These are phyloP conservation scores for Oryzias melastigma DNA, from an alignment of 2,113 vertebrate species.

Conservation along the genomic window DNA sequence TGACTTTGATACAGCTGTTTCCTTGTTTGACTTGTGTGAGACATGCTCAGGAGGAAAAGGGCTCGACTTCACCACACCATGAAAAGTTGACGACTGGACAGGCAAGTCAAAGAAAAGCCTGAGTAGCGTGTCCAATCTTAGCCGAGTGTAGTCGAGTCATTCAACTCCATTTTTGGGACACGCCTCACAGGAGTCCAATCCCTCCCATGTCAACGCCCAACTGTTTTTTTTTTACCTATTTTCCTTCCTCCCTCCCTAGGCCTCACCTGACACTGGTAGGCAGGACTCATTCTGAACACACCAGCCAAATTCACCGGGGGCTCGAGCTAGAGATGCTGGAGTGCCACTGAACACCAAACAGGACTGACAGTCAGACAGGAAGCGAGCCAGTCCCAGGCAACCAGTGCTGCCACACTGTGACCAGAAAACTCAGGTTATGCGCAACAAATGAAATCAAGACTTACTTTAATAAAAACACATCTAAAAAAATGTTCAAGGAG, in stretches of 20 bases:
- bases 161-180: slow-evolving; percentile 36
- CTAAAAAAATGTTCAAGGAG: background rate
- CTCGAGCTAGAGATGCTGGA: slow-evolving; percentile 68
- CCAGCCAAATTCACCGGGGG: slow-evolving; percentile 86
- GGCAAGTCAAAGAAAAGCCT: slow-evolving; percentile 29
- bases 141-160: slow-evolving; percentile 36
- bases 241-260: slow-evolving; percentile 61
- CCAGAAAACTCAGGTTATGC: slow-evolving; percentile 1
- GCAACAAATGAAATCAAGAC: background rate
- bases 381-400: slow-evolving; percentile 87
- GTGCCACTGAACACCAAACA: slow-evolving; percentile 87
- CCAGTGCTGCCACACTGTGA: slow-evolving; percentile 86
- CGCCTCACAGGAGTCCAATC: slow-evolving; percentile 40
- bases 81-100: slow-evolving; percentile 29
- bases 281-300: slow-evolving; percentile 93
- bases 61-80: slow-evolving; percentile 33
- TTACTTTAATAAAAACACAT: background rate
- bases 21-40: slow-evolving; percentile 34
- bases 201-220: slow-evolving; percentile 58
- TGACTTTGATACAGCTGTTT: slow-evolving; percentile 40
- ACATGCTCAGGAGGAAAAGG: slow-evolving; percentile 35
- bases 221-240: slow-evolving; percentile 17
- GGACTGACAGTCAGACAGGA: slow-evolving; percentile 88
- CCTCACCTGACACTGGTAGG: slow-evolving; percentile 87
- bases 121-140: slow-evolving; percentile 43